Evolutionary conservation across 2,113 vertebrate species (phyloP).

Genomic region (Chloroceryle aenea): DNA sequence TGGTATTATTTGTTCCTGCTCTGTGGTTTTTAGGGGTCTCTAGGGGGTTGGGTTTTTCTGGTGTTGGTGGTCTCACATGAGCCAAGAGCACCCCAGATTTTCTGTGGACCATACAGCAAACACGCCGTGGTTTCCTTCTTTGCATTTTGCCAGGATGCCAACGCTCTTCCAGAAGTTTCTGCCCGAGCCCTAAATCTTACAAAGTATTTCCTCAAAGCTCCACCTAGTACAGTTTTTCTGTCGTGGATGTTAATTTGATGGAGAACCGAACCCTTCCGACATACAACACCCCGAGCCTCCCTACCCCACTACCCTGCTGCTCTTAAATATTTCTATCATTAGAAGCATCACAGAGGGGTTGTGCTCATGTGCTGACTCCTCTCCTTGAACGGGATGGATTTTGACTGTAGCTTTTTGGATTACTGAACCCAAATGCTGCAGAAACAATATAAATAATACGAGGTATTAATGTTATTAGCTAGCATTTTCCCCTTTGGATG

Average conservation of each 20-base stretch:
- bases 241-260: too few species aligned
- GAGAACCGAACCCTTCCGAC: too few species aligned
- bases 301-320: background rate
- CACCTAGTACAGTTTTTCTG: background rate
- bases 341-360: background rate
- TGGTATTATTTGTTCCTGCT: background rate
- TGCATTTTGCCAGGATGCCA: background rate
- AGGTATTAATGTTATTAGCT: slow-evolving; percentile 3
- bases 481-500: background rate
- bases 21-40: background rate
- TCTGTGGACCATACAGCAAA: background rate
- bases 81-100: background rate
- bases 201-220: background rate
- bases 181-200: background rate
- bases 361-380: background rate
- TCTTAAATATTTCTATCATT: background rate
- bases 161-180: background rate
- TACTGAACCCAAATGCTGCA: slow-evolving; percentile 12
- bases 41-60: background rate
- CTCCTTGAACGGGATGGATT: background rate
- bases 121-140: fast-evolving
- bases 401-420: slow-evolving; percentile 23
- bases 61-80: background rate
- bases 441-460: background rate
- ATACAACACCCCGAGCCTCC: background rate